Conservation (phyloP, 2,113 vertebrate species). For the Chlorodrepanis virens region DNA sequence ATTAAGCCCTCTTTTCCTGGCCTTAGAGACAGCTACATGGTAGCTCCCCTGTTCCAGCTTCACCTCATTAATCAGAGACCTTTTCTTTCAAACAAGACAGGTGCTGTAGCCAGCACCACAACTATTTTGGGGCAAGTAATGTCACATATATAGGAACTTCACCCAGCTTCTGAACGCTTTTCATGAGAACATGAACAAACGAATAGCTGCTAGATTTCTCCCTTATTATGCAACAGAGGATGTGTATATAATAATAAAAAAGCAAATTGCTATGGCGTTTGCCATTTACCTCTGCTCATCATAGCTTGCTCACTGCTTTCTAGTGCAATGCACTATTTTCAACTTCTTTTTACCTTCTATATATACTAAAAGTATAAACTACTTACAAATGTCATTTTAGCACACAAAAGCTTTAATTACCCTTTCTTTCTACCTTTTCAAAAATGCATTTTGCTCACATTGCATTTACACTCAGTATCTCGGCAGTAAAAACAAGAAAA, state of each 20-base stretch:
- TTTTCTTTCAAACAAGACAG: not conserved
- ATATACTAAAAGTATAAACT: not conserved
- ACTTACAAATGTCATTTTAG: not conserved
- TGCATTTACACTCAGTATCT: not conserved
- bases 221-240: not conserved
- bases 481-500: not conserved
- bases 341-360: not conserved
- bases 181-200: not conserved
- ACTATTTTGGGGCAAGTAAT: not conserved
- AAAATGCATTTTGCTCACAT: not conserved
- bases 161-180: not conserved
- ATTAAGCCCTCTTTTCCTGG: not conserved
- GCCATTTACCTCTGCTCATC: not conserved
- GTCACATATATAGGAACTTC: not conserved
- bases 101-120: not conserved
- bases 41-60: not conserved
- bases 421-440: not conserved
- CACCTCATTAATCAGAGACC: not conserved
- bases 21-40: not conserved
- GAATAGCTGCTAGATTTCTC: not conserved
- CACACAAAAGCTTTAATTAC: not conserved
- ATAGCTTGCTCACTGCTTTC: not conserved
- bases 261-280: not conserved
- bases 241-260: not conserved
- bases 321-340: not conserved